A percentile compares a stretch with the other conserved stretches of the same genome.
These are phyloP conservation scores for Empis livida DNA, from an alignment of 2,888 invertebrate genomes.

Conservation along the genomic window DNA sequence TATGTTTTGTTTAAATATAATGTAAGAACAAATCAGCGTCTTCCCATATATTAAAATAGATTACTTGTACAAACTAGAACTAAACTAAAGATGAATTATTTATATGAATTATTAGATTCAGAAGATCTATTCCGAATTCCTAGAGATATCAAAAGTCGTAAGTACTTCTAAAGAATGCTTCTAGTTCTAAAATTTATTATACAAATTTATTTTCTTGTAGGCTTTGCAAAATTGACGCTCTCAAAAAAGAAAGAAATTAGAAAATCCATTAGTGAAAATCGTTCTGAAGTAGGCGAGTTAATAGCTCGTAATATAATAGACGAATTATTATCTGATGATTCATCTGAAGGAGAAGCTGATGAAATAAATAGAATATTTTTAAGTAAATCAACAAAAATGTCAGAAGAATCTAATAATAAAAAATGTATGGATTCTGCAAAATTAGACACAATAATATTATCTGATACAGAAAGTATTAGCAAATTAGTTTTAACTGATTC, in stretches of 20 bases:
- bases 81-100: neutral
- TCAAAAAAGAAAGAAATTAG: neutral
- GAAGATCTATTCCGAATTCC: neutral
- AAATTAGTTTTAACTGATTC: slow-evolving; percentile 7
- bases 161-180: neutral
- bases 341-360: slow-evolving; percentile 10
- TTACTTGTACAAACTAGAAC: too few species aligned
- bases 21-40: too few species aligned
- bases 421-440: neutral
- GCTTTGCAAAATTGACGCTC: neutral
- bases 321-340: slow-evolving; percentile 14
- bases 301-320: slow-evolving; percentile 19
- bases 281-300: neutral
- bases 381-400: neutral
- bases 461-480: neutral
- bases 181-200: too few species aligned
- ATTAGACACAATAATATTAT: neutral
- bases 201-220: too few species aligned
- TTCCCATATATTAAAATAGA: too few species aligned
- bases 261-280: neutral
- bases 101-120: neutral
- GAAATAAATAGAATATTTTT: neutral
- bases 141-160: neutral
- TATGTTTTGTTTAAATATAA: too few species aligned
- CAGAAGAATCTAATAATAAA: neutral